Conservation (phyloP, 2,113 vertebrate genomes). For the Perca schrenkii region DNA sequence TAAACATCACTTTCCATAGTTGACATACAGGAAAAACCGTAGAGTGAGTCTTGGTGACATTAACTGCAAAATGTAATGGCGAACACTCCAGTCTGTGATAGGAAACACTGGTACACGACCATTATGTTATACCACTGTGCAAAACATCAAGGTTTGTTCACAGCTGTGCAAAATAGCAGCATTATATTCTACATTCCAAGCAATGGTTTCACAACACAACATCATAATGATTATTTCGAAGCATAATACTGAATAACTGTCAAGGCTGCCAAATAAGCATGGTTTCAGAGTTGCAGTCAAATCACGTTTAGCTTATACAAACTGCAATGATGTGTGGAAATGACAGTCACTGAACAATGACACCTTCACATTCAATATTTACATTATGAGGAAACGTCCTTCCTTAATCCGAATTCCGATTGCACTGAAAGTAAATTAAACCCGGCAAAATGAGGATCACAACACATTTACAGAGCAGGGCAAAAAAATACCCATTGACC, state of each 20-base stretch:
- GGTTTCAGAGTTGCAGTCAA: slow-evolving; percentile 47
- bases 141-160: slow-evolving; percentile 77
- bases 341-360: slow-evolving; percentile 15
- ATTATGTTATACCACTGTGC: slow-evolving; percentile 67
- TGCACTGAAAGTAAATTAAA: slow-evolving; percentile 16
- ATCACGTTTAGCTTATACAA: slow-evolving; percentile 60
- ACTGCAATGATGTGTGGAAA: slow-evolving; percentile 58
- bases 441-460: slow-evolving; percentile 19
- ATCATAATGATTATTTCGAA: slow-evolving; percentile 48
- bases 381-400: slow-evolving; percentile 32
- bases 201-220: slow-evolving; percentile 67
- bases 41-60: slow-evolving; percentile 40
- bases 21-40: slow-evolving; percentile 55
- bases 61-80: slow-evolving; percentile 56
- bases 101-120: slow-evolving; percentile 53
- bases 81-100: slow-evolving; percentile 53
- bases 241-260: slow-evolving; percentile 43
- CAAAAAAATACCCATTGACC: slow-evolving; percentile 38
- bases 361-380: slow-evolving; percentile 47
- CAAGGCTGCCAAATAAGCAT: slow-evolving; percentile 31
- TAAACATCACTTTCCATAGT: slow-evolving; percentile 56
- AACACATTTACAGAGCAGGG: slow-evolving; percentile 54
- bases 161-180: slow-evolving; percentile 81
- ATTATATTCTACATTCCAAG: slow-evolving; percentile 67
- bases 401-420: slow-evolving; percentile 10